Conservation (phyloP, 1,140 invertebrate species). For the Drosophila triauraria region DNA sequence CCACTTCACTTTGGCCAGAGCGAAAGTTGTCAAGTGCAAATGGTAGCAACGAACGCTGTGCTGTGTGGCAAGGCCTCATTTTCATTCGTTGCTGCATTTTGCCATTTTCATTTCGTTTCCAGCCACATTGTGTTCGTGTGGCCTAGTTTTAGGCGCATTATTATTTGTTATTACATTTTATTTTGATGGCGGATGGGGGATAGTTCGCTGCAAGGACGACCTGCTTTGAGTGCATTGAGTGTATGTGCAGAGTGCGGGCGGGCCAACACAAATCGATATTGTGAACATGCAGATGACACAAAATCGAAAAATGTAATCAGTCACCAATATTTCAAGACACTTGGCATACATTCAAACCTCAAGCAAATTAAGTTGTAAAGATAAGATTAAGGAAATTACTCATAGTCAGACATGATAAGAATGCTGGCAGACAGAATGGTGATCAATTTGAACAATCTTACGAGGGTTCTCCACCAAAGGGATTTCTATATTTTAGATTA, state of each 20-base stretch:
- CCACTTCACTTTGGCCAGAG: slow-evolving; percentile 4
- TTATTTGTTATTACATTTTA: slow-evolving; percentile 71
- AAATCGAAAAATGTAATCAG: slow-evolving; percentile 2
- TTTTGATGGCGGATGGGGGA: background rate
- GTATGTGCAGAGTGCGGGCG: slow-evolving; percentile 18
- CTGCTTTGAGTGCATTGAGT: slow-evolving; percentile 36
- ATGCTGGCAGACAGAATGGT: background rate
- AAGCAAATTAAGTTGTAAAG: slow-evolving; percentile 1
- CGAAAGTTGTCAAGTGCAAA: slow-evolving; percentile 19
- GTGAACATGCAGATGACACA: slow-evolving; percentile 6
- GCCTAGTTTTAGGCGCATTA: slow-evolving; percentile 61
- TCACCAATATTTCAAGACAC: background rate
- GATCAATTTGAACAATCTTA: too few species aligned
- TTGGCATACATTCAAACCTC: too few species aligned
- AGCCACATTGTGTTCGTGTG: slow-evolving; percentile 33
- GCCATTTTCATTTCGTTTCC: slow-evolving; percentile 52
- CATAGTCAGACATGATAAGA: background rate
- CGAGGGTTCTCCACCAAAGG: background rate
- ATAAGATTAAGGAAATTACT: slow-evolving; percentile 2
- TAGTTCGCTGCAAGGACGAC: slow-evolving; percentile 59
- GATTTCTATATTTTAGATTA: background rate
- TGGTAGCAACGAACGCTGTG: slow-evolving; percentile 8
- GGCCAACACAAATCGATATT: slow-evolving; percentile 43
- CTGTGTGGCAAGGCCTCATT: slow-evolving; percentile 20
- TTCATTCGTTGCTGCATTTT: slow-evolving; percentile 18